Conservation (phyloP, 2,113 vertebrate species). For the Brachypteracias leptosomus region DNA sequence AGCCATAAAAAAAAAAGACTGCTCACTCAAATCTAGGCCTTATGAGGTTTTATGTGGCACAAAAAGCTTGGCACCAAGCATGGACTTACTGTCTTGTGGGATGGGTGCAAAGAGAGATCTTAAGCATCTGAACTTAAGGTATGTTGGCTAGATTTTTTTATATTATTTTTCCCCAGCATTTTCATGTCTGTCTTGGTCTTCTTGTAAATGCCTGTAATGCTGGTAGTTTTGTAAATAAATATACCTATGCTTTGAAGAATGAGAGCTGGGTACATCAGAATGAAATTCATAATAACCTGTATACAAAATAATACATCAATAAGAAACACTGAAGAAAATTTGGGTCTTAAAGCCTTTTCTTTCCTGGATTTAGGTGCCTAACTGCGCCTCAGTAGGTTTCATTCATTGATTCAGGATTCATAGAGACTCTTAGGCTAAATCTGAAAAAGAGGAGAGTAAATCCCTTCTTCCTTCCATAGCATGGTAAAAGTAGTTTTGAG, state of each 20-base stretch:
- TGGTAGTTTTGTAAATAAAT: background rate
- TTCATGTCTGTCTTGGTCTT: background rate
- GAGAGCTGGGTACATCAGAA: background rate
- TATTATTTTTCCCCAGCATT: background rate
- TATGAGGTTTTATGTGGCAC: background rate
- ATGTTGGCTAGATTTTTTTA: background rate
- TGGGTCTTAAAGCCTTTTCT: background rate
- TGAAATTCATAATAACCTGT: background rate
- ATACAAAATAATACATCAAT: background rate
- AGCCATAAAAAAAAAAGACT: background rate
- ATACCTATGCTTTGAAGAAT: background rate
- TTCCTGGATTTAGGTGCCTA: background rate
- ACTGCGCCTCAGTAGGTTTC: background rate
- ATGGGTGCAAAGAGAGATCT: background rate
- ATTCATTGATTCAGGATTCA: background rate
- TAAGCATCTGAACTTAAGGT: background rate
- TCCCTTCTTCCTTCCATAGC: background rate
- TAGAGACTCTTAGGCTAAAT: background rate
- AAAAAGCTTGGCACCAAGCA: background rate
- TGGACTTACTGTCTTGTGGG: background rate
- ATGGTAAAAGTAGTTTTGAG: background rate
- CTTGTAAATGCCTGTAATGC: background rate
- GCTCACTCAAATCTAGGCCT: background rate
- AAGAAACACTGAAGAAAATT: background rate
- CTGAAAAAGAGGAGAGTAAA: background rate